Base-by-base conservation (phyloP, 2,113 vertebrate species). In the Hemibagrus wyckioides region DNA sequence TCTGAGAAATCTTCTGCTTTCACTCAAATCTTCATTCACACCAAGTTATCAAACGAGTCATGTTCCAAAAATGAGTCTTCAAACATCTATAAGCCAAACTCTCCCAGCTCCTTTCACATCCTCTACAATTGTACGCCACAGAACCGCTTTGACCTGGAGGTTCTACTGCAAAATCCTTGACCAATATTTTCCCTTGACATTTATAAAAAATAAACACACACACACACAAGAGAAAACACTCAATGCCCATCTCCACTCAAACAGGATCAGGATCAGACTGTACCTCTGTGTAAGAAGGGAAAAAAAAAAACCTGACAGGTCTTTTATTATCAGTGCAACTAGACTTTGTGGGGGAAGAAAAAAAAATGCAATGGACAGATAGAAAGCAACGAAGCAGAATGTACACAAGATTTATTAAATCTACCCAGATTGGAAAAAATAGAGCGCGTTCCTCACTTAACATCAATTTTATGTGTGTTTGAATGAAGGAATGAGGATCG, bases 81-180 rank as follows among this genome's bases (percentile, higher is more conserved):
- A 63, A 76, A 71, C 67, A 71, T 82, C 71, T 2, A 13, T 39
- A 65, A 89, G 48, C 25, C 82, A 77, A 89, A 33, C 41, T 77
- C 65, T 25, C 79, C 17, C 6, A 50, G 61, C 59, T 54, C n/a
- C 56, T 77, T 84, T 67, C 19, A 33, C 59, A 33, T 76, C 65
- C 39, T 11, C 15, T 57, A 59, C 41, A 83, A 44, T 33, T 50
- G 17, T 79, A 11, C 83, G 56, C n/a, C 19, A 4, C 25, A 23
- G 36, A 71, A 71, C 69, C 19, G 15, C 65, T 10, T 33, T 83
- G 73, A 85, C 25, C 75, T 56, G 81, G 7, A 0, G 2, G 5
- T 85, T 79, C 63, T 39, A 7, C n/a, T 33, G 67, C 21, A 14
- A 82, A 71, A 59, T 23, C 75, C 52, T 89, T 89, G 85, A 89